Evolutionary conservation across 2,113 vertebrate genomes (phyloP).

Genomic region (Tiliqua scincoides): DNA sequence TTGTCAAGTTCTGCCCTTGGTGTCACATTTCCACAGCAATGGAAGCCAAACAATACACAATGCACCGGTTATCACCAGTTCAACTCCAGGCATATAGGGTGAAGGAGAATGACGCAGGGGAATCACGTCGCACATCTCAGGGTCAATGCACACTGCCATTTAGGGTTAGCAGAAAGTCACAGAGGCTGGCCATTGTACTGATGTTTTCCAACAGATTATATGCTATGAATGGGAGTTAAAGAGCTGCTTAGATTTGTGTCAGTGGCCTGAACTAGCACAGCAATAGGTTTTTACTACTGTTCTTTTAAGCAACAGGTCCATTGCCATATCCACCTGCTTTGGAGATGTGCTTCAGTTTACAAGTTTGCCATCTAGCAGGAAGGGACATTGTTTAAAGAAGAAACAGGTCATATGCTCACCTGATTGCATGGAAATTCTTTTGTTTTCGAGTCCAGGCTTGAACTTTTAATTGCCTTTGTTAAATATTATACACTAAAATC

Average conservation of each 20-base stretch:
- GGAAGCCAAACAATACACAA: not conserved
- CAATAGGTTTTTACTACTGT: not conserved
- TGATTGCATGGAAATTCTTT: too few relatives aligned
- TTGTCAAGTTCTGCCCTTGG: not conserved
- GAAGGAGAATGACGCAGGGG: not conserved
- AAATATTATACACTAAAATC: not conserved
- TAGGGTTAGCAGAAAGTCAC: not conserved
- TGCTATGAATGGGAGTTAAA: not conserved
- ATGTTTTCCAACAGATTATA: not conserved
- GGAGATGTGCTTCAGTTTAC: not conserved
- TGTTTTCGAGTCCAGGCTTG: not conserved
- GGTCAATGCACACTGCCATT: not conserved
- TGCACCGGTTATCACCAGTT: not conserved
- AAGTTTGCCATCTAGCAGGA: not conserved
- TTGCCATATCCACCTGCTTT: not conserved
- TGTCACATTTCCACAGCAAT: not conserved
- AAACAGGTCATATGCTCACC: too few relatives aligned
- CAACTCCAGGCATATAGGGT: not conserved
- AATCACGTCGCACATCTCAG: not conserved
- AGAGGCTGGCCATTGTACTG: not conserved
- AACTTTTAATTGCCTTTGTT: fast-evolving
- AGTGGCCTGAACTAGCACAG: not conserved
- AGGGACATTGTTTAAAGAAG: not conserved
- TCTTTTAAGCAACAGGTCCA: too few relatives aligned
- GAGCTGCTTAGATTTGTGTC: not conserved